Evolutionary conservation across 2,113 vertebrate genomes (phyloP), one percentile per base, ranked within the genome.

Genomic region (Rutilus rutilus): DNA sequence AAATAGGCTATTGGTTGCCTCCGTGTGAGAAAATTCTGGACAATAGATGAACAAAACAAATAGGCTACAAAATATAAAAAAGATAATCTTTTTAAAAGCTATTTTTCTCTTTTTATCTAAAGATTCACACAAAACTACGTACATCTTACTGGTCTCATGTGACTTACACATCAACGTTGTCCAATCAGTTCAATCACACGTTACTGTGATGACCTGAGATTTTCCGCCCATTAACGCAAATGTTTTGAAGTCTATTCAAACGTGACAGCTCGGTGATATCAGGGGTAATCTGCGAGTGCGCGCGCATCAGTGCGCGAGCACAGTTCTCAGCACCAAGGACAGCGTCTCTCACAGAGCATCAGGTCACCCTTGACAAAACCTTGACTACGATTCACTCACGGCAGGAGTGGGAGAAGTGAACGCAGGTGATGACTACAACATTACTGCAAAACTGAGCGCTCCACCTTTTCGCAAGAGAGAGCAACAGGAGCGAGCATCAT

Each of bases 241-340:
- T 75, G 85, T 86, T 78, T 69, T 57, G 33, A 78, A 64, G 86
- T 62, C 80, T 75, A 23, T 86, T 87, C 78, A 36, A 83, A 57
- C 62, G 84, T 85, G 75, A 87, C 25, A 73, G 83, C 77, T 86
- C 89, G 62, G 62, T 85, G 86, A 77, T 88, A 85, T 64, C 74
- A 85, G 30, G 59, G 83, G 87, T 90, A 82, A 86, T 87, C 83
- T 33, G 67, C 27, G 62, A 80, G 78, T 86, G 65, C 74, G 85
- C 91, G 90, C 92, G 91, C 90, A 73, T 86, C 21, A 59, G 75
- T 64, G 91, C 87, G 88, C 93, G 83, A 73, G 91, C 88, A 87
- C 92, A 80, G 89, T 85, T 36, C 85, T 91, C 90, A 90, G 91
- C 89, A 93, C 93, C 94, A 93, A 94, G 94, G 94, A 93, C 94